Evolutionary conservation across 2,797 vertebrate species (phyloP), one percentile per base, ranked within the genome.

Genomic region (Halcyon leucocephala): DNA sequence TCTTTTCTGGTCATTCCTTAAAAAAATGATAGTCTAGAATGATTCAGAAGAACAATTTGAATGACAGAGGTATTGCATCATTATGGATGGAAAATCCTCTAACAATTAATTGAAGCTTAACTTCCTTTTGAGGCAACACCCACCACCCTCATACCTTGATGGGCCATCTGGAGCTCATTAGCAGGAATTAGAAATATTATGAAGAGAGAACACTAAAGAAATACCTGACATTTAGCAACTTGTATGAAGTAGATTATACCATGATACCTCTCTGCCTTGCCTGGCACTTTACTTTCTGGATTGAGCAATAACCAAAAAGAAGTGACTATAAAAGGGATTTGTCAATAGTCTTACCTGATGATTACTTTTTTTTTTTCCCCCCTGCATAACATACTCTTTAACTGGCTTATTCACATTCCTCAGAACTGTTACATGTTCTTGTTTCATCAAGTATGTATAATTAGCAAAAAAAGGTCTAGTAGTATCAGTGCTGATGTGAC

Each of bases 361-460:
- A 48, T 52, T 24, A 31, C 29, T 52, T 65, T 12, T 41, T 64
- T 71, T 64, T 48, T 48, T 22, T 44, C 24, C 22, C 12, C 22
- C 18, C 44, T 33, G 5, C 15, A 35, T 29, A 20, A 13, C 0
- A 1, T 12, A 10, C 2, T 46, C 5, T 51, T 16, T 61, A 35
- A 73, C 26, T 65, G 29, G 21, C 14, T 60, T 9, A 29, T 52
- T n/a, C 39, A 24, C 6, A 33, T 31, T 39, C 3, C 2, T 48
- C 10, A 25, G 18, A 49, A 72, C 10, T 42, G 22, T n/a, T 64
- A 18, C 14, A 33, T n/a, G 22, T 35, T 21, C 12, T 35, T 65
- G 8, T 28, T 87, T 60, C 8, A 15, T 51, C 33, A 39, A 41
- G 29, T 19, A 46, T 37, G 9, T 33, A 24, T 51, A 70, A 58